phyloP scores from a whole-genome alignment of 2,113 vertebrate genomes.

The Sander vitreus region DNA sequence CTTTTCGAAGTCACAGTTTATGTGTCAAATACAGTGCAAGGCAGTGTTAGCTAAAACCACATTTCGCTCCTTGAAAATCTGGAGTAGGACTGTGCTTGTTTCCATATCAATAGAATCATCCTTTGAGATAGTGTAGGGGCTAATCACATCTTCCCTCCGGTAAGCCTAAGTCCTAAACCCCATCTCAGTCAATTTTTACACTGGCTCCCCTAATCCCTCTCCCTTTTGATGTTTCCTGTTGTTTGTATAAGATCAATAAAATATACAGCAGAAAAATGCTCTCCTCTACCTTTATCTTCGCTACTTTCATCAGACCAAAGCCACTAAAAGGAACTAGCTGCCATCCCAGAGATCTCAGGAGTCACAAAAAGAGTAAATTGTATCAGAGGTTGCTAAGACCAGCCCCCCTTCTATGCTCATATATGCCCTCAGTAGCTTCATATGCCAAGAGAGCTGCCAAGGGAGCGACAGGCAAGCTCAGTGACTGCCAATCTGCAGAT shows the following conservation, averaged over 20 bases:
- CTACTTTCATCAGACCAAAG: conserved; percentile 42
- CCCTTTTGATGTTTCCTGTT: conserved; percentile 64
- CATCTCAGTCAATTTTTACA: conserved; percentile 60
- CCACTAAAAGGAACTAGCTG: conserved; percentile 32
- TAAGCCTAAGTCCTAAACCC: conserved; percentile 57
- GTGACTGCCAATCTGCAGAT: conserved; percentile 81
- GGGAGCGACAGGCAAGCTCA: conserved; percentile 70
- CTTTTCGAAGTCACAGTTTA: conserved; percentile 43
- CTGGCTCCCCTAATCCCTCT: conserved; percentile 53
- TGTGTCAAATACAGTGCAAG: conserved; percentile 43
- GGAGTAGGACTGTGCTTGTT: conserved; percentile 29
- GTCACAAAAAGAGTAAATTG: conserved; percentile 59
- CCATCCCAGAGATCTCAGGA: conserved; percentile 36
- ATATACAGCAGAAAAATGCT: conserved; percentile 47
- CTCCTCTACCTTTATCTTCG: conserved; percentile 46
- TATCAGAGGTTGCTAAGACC: conserved; percentile 64
- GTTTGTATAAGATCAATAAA: conserved; percentile 74
- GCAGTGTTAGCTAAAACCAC: conserved; percentile 2
- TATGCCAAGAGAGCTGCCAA: conserved; percentile 79
- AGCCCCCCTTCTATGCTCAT: conserved; percentile 56
- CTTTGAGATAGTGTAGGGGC: conserved; percentile 32
- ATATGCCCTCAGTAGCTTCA: conserved; percentile 74
- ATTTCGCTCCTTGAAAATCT: conserved; percentile 19
- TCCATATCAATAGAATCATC: conserved; percentile 58
- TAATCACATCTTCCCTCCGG: conserved; percentile 61